Base-by-base conservation (phyloP, 2,888 invertebrate species). In the Caenorhabditis drosophilae region DNA sequence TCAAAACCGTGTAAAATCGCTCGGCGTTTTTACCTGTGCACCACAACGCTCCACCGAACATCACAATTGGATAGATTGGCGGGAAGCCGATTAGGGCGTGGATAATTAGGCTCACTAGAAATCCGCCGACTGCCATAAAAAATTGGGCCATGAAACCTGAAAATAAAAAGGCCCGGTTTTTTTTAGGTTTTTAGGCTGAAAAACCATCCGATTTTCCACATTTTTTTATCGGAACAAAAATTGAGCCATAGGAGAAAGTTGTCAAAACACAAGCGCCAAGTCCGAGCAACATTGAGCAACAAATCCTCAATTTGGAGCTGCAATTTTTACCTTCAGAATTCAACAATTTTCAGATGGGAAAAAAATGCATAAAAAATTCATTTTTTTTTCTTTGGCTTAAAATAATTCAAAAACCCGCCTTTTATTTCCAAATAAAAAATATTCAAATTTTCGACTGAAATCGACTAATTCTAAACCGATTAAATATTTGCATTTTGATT, bases 61-160 rank as follows among this genome's bases (percentile, higher is more conserved):
- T 85, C 2, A 84, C 84, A 0, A 86, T 60, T 0, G 85, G 85
- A 61, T 84, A 84, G 56, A 87, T 84, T 27, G 64, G 71, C 3
- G 84, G 84, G 40, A 80, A 83, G 3, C 71, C 67, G 22, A 80
- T 67, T 3, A 84, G 72, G 3, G 82, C 70, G 60, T 85, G 83
- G 7, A 85, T 76, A 7, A 83, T 75, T 3, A 79, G 49, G n/a
- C 85, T 85, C 18, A 80, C 75, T 22, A 83, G 16, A 68, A 85
- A 83, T 18, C 85, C 84, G n/a, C 84, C 84, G 38, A 78, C 70
- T 60, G 85, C 84, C 60, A 85, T 72, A 35, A 86, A 75, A 83
- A 85, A 85, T 71, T 87, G 86, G 71, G 86, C 85, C 73, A 86
- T 86, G 78, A 86, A 81, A 12, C 86, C 86, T 86, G 73, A 3